Base-by-base conservation (phyloP, 2,797 vertebrate species). In the Carduelis carduelis region DNA sequence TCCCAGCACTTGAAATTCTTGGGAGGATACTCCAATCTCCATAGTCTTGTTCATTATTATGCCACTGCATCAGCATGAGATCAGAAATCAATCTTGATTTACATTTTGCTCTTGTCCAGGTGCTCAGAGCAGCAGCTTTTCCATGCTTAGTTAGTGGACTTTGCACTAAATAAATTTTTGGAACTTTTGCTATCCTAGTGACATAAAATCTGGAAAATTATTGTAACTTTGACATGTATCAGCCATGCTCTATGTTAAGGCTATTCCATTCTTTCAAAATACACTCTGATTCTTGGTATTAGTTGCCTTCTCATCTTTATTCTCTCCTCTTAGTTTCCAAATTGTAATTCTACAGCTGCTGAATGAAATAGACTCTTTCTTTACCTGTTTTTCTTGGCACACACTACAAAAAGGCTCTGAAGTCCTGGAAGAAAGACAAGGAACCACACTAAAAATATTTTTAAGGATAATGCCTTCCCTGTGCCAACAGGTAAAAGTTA, bases 31-130 rank as follows among this genome's bases (percentile, higher is more conserved):
- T 89, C 63, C 70, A 43, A 7, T 79, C 89, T 77, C 89, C 68
- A 71, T 61, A 68, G n/a, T 56, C 82, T 53, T 85, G 44, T 70
- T 92, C 34, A 3, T 66, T 93, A 61, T 66, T 78, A 80, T 64
- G 57, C 2, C 0, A n/a, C 84, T 86, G 84, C 64, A 56, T 56
- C 89, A 85, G 50, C 75, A 72, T 76, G 76, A 61, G 32, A 76
- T 64, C 82, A 80, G 84, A 91, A 91, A 95, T 95, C 87, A 91
- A 60, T 92, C 82, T 89, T 80, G 64, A 94, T 96, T 92, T 95
- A 75, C 82, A 82, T 94, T 94, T 90, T 91, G 11, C 60, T 93
- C 75, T 49, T 53, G 35, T 70, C 74, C 70, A 85, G 56, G 59
- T 72, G 64, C 89, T 91, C 71, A 80, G 64, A 91, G 52, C 44